Evolutionary conservation across 2,888 invertebrate genomes (phyloP).

Genomic region (Sicus ferrugineus): DNA sequence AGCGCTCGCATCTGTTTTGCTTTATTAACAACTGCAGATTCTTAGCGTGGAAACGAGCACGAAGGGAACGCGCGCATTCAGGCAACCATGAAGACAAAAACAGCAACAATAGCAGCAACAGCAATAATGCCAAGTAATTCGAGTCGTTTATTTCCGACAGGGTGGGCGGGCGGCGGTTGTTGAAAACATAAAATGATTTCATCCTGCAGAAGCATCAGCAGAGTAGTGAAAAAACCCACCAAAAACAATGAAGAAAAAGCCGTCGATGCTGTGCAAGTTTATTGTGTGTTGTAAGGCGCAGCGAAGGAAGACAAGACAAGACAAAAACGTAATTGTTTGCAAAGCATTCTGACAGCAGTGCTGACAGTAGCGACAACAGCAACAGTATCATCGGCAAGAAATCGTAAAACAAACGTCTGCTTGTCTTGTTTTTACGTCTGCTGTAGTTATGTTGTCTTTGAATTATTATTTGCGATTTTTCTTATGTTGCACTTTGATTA

Average conservation of each 20-base stretch:
- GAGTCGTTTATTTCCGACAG: slow-evolving; percentile 9
- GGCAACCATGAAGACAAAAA: neutral
- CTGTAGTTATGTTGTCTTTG: neutral
- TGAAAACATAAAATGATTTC: slow-evolving; percentile 23
- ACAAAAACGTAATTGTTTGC: slow-evolving; percentile 22
- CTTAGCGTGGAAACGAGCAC: neutral
- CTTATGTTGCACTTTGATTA: neutral
- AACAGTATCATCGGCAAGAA: neutral
- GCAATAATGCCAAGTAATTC: neutral
- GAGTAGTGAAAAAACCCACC: neutral
- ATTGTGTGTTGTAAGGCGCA: slow-evolving; percentile 10
- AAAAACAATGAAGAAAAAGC: slow-evolving; percentile 12
- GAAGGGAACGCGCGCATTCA: neutral
- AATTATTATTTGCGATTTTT: neutral
- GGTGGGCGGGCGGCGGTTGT: neutral
- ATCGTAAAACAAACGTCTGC: neutral
- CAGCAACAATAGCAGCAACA: neutral
- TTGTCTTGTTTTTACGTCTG: no score
- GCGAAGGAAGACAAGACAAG: neutral
- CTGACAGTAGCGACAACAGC: neutral
- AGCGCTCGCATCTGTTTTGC: slow-evolving; percentile 15
- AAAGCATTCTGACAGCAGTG: slow-evolving; percentile 27
- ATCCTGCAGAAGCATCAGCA: neutral
- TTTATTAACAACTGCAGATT: slow-evolving; percentile 27
- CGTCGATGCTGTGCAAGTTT: slow-evolving; percentile 21